A percentile compares a stretch with the other conserved stretches of the same genome.
Conservation (phyloP, 2,113 vertebrate species). For the Nanorana parkeri region DNA sequence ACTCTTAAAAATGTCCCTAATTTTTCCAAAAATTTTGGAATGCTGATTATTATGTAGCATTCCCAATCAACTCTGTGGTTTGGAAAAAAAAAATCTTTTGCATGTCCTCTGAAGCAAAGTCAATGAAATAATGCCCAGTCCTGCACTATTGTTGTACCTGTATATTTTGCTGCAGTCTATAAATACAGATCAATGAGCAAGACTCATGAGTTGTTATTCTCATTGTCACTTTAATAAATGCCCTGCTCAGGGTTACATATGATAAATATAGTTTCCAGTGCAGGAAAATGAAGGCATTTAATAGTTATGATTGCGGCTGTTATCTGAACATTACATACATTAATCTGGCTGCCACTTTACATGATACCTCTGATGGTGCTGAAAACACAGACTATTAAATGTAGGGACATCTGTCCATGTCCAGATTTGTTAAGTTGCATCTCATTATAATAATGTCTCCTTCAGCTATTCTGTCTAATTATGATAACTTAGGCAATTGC, state of each 20-base stretch:
- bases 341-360: constrained; percentile 42
- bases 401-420: constrained; percentile 43
- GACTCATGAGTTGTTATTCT: constrained; percentile 36
- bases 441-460: constrained; percentile 20
- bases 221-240: constrained; percentile 36
- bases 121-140: neutral
- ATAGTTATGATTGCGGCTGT: constrained; percentile 47
- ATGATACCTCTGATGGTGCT: constrained; percentile 40
- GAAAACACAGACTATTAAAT: constrained; percentile 39
- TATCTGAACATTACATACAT: constrained; percentile 43
- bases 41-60: too few relatives aligned
- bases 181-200: constrained; percentile 30
- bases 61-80: too few relatives aligned
- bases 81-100: too few relatives aligned
- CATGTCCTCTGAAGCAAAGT: neutral
- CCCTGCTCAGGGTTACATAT: constrained; percentile 15
- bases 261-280: constrained; percentile 42
- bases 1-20: too few relatives aligned
- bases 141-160: neutral
- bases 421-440: constrained; percentile 4
- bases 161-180: constrained; percentile 11
- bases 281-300: constrained; percentile 41
- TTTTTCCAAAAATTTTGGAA: too few relatives aligned
- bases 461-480: constrained; percentile 9
- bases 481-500: constrained; percentile 12